Base-by-base conservation (phyloP, 2,888 invertebrate genomes). In the Metalampra italica region DNA sequence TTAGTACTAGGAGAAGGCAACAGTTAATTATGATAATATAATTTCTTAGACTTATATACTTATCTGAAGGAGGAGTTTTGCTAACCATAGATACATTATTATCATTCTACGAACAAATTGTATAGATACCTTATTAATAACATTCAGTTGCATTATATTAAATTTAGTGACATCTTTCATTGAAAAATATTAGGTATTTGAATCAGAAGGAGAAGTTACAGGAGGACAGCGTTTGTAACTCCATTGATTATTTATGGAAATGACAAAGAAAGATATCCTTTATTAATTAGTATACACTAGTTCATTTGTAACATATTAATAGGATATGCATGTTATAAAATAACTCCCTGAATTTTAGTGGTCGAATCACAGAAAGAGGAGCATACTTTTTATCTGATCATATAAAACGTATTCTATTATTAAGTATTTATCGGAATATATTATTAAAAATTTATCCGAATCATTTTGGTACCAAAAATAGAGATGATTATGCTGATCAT, bases 401-500 rank as follows among this genome's bases (percentile, higher is more conserved):
- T 32, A 11, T 8, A 32, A 32, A 32, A 9, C 7, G 8, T 37
- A 11, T 37, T 37, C 2, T 12, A 12, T 7, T 39, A 9, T 39
- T 34, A 34, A n/a, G 1, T 8, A n/a, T 29, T 29, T 42, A 11
- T 9, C 22, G 29, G 29, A 13, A 29, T 29, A 29, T 12, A 29
- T 41, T 41, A 11, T 29, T n/a, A 3, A 29, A 9, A 9, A 15
- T 40, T 40, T 22, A 40, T 22, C 42, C 8, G 2, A 42, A 14
- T 39, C 22, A 22, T 39, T 55, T 60, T 76, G 80, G 84, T 87
- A 85, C 85, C 82, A 86, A 89, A 87, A 88, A 88, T 88, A 89
- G 78, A 86, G 76, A 80, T 79, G 80, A 80, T 79, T 82, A 83
- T 77, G 74, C 70, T 86, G 87, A 87, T 86, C 84, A 86, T 84